Conservation (phyloP, 2,113 vertebrate genomes). For the Lichenostomus cassidix region DNA sequence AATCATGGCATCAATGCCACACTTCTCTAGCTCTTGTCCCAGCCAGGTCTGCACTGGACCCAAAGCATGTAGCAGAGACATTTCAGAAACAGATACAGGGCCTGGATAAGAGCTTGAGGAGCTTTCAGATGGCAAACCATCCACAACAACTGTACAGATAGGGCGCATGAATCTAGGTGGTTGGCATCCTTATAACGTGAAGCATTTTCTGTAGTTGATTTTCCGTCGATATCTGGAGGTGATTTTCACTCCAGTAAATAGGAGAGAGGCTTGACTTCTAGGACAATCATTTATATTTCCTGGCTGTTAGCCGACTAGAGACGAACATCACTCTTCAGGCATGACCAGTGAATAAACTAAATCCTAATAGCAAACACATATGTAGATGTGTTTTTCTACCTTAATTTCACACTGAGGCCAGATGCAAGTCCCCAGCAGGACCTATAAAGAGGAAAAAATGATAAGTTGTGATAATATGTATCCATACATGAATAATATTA, state of each 20-base stretch:
- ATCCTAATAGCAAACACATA: constrained; percentile 80
- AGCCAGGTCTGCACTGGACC: constrained; percentile 99
- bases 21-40: constrained; percentile 99
- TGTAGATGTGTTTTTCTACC: constrained; percentile 77
- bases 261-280: constrained; percentile 83
- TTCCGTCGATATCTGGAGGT: constrained; percentile 78
- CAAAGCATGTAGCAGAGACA: constrained; percentile 97
- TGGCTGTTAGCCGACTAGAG: constrained; percentile 82
- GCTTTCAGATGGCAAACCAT: constrained; percentile 91
- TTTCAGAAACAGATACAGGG: constrained; percentile 87
- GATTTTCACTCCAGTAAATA: constrained; percentile 86
- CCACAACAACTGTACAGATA: constrained; percentile 87
- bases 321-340: constrained; percentile 84
- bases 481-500: constrained; percentile 27
- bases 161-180: constrained; percentile 96
- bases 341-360: constrained; percentile 81
- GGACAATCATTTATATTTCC: constrained; percentile 82
- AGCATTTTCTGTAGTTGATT: constrained; percentile 81
- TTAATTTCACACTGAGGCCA: constrained; percentile 86
- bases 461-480: constrained; percentile 46
- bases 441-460: constrained; percentile 76
- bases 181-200: constrained; percentile 81
- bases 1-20: constrained; percentile 99
- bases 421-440: constrained; percentile 85
- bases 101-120: constrained; percentile 84